Percentiles rank a stretch among this genome's conserved stretches.
These are phyloP conservation scores for Popillia japonica DNA, from an alignment of 1,140 invertebrate genomes.

Conservation along the genomic window DNA sequence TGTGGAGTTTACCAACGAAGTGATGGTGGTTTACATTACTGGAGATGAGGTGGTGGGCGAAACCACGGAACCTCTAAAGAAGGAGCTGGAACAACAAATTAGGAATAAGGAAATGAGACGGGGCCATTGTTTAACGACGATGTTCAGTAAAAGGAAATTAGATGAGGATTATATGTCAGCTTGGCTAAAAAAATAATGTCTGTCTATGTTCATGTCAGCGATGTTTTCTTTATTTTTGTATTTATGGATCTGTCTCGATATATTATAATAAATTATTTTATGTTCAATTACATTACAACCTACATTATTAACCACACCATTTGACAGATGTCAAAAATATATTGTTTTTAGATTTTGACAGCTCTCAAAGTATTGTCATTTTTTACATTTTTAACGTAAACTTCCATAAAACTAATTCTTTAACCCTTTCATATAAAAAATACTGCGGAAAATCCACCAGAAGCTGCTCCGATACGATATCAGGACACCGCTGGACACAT, in stretches of 20 bases:
- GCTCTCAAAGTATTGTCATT: background rate
- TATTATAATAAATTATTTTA: slow-evolving; percentile 11
- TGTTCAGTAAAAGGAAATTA: slow-evolving; percentile 37
- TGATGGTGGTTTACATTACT: slow-evolving; percentile 48
- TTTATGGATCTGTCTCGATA: background rate
- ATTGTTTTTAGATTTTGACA: background rate
- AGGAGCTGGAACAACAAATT: slow-evolving; percentile 49
- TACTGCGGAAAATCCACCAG: slow-evolving; percentile 81
- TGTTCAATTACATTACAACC: background rate
- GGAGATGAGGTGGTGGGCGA: slow-evolving; percentile 48
- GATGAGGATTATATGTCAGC: slow-evolving; percentile 43
- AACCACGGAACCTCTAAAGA: slow-evolving; percentile 47
- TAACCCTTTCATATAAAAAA: slow-evolving; percentile 81
- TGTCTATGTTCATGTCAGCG: background rate
- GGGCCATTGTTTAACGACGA: slow-evolving; percentile 43
- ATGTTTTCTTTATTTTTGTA: background rate
- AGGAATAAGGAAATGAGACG: slow-evolving; percentile 49
- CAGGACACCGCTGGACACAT: slow-evolving; percentile 64
- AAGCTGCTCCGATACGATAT: slow-evolving; percentile 66
- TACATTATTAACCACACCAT: too few species aligned
- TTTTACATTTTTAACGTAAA: slow-evolving; percentile 58
- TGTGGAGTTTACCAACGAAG: slow-evolving; percentile 47
- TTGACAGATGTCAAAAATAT: too few species aligned
- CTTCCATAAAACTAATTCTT: slow-evolving; percentile 79
- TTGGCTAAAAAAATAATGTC: slow-evolving; percentile 44